Evolutionary conservation across 2,888 invertebrate genomes (phyloP), one percentile per base, ranked within the genome.

Genomic region (Clusia tigrina): DNA sequence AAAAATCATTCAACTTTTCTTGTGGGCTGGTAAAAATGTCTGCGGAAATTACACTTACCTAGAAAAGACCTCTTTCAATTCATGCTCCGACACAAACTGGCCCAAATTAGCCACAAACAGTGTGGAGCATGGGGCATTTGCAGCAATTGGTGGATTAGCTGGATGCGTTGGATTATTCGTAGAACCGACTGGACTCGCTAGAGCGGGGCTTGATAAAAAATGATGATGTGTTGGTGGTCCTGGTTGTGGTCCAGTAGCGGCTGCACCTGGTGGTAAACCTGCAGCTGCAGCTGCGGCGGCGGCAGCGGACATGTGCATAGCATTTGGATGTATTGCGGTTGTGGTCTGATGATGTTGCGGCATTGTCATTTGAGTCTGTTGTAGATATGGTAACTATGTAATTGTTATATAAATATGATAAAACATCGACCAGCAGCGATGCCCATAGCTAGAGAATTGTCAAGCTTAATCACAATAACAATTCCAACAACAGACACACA

Each of bases 51-150:
- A 2, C 53, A 68, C 87, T 86, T 85, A 97, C 96, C 96, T 96
- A 90, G 93, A 93, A 87, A 98, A 97, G 83, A 98, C 93, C 86
- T 97, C 96, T 88, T 97, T 97, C 76, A 98, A 91, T 86, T 98
- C 98, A 83, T 98, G 97, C 86, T 98, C 98, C 74, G 95, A 96
- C 80, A 97, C 96, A 85, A 95, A 96, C 86, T 95, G 95, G 74
- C 98, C 97, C 81, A 98, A 89, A 86, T 98, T 98, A 81, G 98
- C 98, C 82, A 98, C 97, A 87, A 98, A 98, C 74, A 98, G 91
- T 74, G 98, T 98, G 78, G 96, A 96, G 88, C 96, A 97, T 76
- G 96, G 96, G 74, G 93, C 91, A 83, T 93, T 92, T 60, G 88
- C 85, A 76, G 88, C 87, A 71, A 86, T 84, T 67, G 86, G 85